Base-by-base conservation (phyloP, 30 jellyfish, hydroid and myxozoan genomes). In the Catostylus mosaicus region DNA sequence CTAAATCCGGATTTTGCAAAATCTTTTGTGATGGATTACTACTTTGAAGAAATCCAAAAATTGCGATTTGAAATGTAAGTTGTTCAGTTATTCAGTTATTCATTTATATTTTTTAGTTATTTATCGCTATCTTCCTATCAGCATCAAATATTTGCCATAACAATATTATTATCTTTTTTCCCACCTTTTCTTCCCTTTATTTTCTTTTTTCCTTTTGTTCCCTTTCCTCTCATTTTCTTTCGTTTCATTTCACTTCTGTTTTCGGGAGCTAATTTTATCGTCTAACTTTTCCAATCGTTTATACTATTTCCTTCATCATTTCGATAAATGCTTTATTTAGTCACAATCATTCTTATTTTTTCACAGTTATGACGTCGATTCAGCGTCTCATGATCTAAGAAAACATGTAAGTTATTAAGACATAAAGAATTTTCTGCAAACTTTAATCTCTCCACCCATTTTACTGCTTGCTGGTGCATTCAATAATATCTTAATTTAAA, bases 1-100 rank as follows among this genome's bases (percentile, higher is more conserved):
- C 65, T 92, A 48, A 86, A 92, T 86, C 98, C 98, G 56, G 98
- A 92, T 73, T 92, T 92, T 61, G 95, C 87, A 29, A 86, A 84
- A 24, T 79, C 98, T 3, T 82, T 92, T 75, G 79, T 92, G 34
- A 73, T 92, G 65, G 98, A 92, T 80, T 92, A 78, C 62, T 92
- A 33, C 56, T 92, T 92, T 92, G 98, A 92, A 86, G 96, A 83
- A 56, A 67, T 77, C 43, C 98, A 92, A 43, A 81, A 68, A 30
- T 65, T 92, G 26, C 85, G 84, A 54, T 92, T 92, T 73, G 98
- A 92, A 59, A 86, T 92, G 95, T 90, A 78, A 90, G 97, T 75
- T 31, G 32, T 22, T 32, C 8, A 27, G n/a, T 18, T 19, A 22
- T 61, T 24, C 19, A 61, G 16, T 16, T 10, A 60, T 19, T 19